phyloP scores from a whole-genome alignment of 2,113 vertebrate genomes.

The Pogona vitticeps region DNA sequence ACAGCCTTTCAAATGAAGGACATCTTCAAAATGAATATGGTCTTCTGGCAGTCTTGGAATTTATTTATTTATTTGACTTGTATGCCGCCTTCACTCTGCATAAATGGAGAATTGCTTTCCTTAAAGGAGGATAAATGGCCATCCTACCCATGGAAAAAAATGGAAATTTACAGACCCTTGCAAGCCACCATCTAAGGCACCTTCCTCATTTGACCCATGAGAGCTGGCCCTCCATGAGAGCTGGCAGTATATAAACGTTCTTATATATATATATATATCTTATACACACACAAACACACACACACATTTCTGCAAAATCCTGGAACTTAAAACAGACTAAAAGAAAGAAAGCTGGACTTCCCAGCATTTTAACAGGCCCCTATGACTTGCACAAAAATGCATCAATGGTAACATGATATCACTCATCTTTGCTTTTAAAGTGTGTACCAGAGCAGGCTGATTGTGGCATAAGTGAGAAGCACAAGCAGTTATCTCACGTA shows the following conservation, averaged over 20 bases:
- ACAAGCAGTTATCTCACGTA: conserved; percentile 56
- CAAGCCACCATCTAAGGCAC: neutral
- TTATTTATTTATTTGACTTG: too few relatives aligned
- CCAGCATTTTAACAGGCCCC: neutral
- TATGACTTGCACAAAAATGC: neutral
- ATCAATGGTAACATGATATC: neutral
- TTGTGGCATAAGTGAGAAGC: conserved; percentile 30
- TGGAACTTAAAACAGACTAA: neutral
- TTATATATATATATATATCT: too few relatives aligned
- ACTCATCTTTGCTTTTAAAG: neutral
- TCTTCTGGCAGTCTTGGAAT: too few relatives aligned
- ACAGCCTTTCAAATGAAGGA: too few relatives aligned
- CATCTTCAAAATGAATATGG: too few relatives aligned
- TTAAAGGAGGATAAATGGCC: too few relatives aligned
- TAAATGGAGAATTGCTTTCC: too few relatives aligned
- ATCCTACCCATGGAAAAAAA: too few relatives aligned
- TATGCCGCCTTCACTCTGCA: too few relatives aligned
- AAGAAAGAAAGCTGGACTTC: neutral
- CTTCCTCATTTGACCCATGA: neutral
- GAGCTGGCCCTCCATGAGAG: too few relatives aligned
- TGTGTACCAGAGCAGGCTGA: neutral
- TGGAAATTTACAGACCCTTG: neutral
- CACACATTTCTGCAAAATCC: neutral
- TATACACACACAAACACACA: too few relatives aligned
- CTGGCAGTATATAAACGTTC: too few relatives aligned